Conservation (phyloP, 2,797 vertebrate species). For the Hipposideros larvatus region DNA sequence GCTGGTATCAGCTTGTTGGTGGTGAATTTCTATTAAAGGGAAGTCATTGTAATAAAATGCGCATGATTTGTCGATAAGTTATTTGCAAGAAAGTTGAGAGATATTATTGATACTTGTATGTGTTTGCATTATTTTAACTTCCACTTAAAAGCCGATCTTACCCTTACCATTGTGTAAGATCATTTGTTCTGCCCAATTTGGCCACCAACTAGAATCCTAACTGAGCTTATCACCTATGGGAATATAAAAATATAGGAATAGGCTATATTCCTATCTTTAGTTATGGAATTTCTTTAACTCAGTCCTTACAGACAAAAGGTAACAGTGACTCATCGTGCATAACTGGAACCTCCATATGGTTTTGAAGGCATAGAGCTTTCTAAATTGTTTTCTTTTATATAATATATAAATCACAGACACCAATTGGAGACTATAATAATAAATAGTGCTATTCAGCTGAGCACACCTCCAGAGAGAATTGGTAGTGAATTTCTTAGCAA, state of each 20-base stretch:
- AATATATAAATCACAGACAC: background rate
- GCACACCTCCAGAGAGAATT: background rate
- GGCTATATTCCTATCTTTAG: background rate
- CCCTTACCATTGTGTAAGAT: background rate
- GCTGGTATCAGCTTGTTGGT: background rate
- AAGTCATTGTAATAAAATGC: background rate
- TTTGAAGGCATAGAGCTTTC: background rate
- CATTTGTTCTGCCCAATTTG: background rate
- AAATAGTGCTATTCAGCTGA: background rate
- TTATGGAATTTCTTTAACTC: background rate
- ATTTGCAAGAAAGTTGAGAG: background rate
- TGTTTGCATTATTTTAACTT: slow-evolving; percentile 19
- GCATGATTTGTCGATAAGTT: background rate
- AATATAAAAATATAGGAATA: too few relatives aligned
- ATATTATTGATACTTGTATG: background rate
- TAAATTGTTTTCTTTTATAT: background rate
- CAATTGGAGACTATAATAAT: background rate
- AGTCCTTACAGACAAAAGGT: background rate
- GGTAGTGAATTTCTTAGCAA: background rate
- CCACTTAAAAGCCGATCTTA: background rate
- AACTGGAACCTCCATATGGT: background rate
- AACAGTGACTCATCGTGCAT: background rate
- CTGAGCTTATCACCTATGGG: background rate
- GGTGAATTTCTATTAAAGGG: background rate
- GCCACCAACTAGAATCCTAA: background rate